These are phyloP conservation scores for Nasonia longicornis DNA, from an alignment of 1,140 invertebrate genomes.

Conservation along the genomic window DNA sequence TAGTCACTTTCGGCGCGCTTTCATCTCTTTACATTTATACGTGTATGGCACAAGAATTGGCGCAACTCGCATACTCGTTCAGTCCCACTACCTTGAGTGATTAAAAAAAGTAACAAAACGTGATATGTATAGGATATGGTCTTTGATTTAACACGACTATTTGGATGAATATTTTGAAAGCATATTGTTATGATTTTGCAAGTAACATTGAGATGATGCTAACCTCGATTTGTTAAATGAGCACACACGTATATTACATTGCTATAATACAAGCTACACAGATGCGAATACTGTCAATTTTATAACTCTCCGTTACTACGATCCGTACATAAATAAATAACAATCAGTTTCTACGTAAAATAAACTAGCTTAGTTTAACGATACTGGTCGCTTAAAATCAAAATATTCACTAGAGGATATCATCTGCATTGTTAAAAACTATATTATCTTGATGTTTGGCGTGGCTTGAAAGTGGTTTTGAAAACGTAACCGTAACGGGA, in stretches of 20 bases:
- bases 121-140: neutral
- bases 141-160: neutral
- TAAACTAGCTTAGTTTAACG: neutral
- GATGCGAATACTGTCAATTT: neutral
- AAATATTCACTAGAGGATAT: constrained; percentile 26
- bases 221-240: neutral
- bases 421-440: neutral
- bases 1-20: neutral
- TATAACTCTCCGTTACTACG: neutral
- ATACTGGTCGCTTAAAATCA: neutral
- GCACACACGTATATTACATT: neutral
- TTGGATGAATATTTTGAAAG: constrained; percentile 38
- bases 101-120: constrained; percentile 11
- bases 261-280: neutral
- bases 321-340: neutral
- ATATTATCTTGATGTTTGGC: constrained; percentile 19
- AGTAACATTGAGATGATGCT: neutral
- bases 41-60: constrained; percentile 10
- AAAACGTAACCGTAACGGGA: constrained; percentile 22
- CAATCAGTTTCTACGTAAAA: neutral
- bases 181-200: neutral
- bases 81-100: constrained; percentile 15
- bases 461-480: constrained; percentile 33
- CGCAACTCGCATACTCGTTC: neutral
- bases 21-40: constrained; percentile 13